These are phyloP conservation scores for Paramormyrops kingsleyae DNA, from an alignment of 2,113 vertebrate species.

Conservation along the genomic window DNA sequence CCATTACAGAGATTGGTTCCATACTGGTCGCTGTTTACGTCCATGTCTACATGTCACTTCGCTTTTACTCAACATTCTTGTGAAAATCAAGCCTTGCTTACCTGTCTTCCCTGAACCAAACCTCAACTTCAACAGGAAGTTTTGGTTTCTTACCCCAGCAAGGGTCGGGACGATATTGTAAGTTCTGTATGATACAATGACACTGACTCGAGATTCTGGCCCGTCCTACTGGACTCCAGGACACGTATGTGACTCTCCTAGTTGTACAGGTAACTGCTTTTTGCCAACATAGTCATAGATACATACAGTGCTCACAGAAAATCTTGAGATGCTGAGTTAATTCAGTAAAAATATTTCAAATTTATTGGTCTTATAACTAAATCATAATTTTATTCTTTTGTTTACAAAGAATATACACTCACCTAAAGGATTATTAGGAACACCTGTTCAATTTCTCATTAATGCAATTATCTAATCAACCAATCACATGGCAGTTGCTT, in stretches of 20 bases:
- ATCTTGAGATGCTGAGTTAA: neutral
- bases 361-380: neutral
- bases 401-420: neutral
- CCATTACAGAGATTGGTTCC: neutral
- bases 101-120: neutral
- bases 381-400: neutral
- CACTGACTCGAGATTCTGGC: neutral
- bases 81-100: neutral
- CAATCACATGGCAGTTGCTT: no score
- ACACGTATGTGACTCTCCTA: neutral
- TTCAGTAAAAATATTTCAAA: neutral
- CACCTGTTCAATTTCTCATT: no score
- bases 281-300: neutral
- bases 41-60: neutral
- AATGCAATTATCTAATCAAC: no score
- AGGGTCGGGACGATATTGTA: neutral
- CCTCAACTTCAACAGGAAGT: neutral
- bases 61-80: neutral
- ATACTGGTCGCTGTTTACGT: neutral
- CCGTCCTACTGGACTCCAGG: neutral
- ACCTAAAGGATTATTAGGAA: no score
- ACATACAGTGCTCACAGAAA: neutral
- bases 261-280: neutral
- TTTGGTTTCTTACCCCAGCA: neutral
- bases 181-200: neutral